Conservation (phyloP, 2,797 vertebrate species). For the Euthynnus affinis region DNA sequence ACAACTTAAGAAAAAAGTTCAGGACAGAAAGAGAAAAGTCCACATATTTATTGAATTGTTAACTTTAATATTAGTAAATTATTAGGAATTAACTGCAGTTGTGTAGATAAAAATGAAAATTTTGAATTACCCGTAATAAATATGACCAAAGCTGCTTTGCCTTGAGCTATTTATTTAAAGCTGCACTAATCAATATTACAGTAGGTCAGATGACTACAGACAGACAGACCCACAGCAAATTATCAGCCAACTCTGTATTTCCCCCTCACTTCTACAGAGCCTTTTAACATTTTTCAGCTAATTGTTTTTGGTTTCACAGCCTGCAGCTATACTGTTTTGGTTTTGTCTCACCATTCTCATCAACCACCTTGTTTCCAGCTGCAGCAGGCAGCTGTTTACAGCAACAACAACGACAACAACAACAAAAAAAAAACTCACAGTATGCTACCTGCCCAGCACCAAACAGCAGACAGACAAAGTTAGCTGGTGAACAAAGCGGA, state of each 20-base stretch:
- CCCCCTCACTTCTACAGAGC: background rate
- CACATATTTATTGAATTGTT: background rate
- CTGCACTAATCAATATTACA: background rate
- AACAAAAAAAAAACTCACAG: background rate
- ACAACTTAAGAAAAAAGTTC: background rate
- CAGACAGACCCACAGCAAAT: background rate
- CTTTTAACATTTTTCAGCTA: background rate
- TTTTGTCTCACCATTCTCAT: background rate
- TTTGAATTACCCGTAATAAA: background rate
- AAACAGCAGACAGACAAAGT: background rate
- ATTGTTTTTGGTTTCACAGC: background rate
- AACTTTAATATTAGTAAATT: slow-evolving; percentile 3
- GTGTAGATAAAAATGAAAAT: background rate
- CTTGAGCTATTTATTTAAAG: background rate
- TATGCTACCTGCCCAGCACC: background rate
- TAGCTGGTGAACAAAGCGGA: background rate
- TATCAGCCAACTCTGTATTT: background rate
- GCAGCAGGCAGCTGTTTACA: background rate
- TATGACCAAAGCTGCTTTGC: background rate
- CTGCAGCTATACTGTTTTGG: background rate
- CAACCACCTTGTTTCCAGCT: background rate
- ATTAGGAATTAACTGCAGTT: background rate
- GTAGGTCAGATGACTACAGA: background rate
- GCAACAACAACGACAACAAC: no score
- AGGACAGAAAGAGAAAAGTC: background rate